Evolutionary conservation across 2,888 invertebrate species (phyloP), one percentile per base, ranked within the genome.

Genomic region (Drosophila recens): DNA sequence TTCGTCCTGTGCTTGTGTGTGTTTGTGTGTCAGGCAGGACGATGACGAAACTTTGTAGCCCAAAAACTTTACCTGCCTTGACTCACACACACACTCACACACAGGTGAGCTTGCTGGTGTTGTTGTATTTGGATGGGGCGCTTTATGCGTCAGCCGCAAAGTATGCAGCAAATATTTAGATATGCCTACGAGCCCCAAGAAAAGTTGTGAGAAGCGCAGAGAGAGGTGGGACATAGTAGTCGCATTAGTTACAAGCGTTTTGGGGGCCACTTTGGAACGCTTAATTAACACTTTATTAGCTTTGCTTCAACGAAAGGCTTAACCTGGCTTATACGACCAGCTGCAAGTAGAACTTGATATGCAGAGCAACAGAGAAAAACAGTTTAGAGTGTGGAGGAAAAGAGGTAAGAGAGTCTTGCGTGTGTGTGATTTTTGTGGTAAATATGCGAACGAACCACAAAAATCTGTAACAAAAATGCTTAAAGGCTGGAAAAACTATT

Each of bases 221-320:
- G 62, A 64, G 56, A 48, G 10, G 42, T 33, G 58, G 17, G 23
- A 15, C 49, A 23, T 36, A 54, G 70, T 46, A 68, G 63, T 57
- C 76, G 73, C 67, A 76, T 77, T 77, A 77, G 76, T 80, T 77
- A 72, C 80, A 77, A 82, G 75, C 75, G 54, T 81, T 68, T 53
- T 58, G 82, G 79, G 68, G 72, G 69, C 76, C 70, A 82, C 81
- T 81, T 87, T 71, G 74, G 72, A 75, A 68, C 72, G 82, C 82
- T 80, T 82, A 82, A 85, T 85, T 85, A 87, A 87, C 80, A 87
- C 86, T 85, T 82, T 76, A 85, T 87, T 88, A 87, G 86, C 80
- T 82, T 72, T 67, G 57, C 77, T 69, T 51, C 54, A 67, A 68
- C 68, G 67, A 67, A 75, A 62, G 81, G 73, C 82, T 86, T 80